phyloP scores from a whole-genome alignment of 1,140 invertebrate genomes.

The Zaprionus camerounensis region DNA sequence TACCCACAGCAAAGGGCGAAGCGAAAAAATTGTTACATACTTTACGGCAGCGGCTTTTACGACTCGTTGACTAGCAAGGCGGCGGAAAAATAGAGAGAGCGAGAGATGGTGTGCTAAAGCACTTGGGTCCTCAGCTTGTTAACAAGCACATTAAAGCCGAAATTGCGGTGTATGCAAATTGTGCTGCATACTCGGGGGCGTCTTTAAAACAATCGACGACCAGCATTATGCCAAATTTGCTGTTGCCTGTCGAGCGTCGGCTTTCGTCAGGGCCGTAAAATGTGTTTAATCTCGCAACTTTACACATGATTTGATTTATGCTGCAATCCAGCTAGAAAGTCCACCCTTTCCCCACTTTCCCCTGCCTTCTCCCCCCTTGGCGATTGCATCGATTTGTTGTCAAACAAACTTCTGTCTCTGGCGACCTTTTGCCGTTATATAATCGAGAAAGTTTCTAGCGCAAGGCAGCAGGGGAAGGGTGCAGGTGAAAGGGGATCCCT shows the following conservation, averaged over 20 bases:
- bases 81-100: not conserved
- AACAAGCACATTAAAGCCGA: conserved; percentile 55
- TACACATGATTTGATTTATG: conserved; percentile 30
- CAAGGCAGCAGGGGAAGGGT: not conserved
- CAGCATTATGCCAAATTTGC: conserved; percentile 20
- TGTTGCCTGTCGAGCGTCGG: not conserved
- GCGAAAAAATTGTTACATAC: conserved; percentile 39
- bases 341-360: not conserved
- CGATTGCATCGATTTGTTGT: conserved; percentile 26
- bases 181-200: conserved; percentile 46
- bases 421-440: conserved; percentile 13
- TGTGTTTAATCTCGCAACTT: conserved; percentile 31
- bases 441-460: conserved; percentile 8
- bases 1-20: conserved; percentile 13
- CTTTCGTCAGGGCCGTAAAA: not conserved
- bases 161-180: conserved; percentile 58
- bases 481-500: not conserved
- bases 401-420: conserved; percentile 13
- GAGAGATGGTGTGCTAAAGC: conserved; percentile 3
- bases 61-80: conserved; percentile 26
- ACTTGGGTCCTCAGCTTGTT: conserved; percentile 25
- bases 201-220: conserved; percentile 28
- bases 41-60: conserved; percentile 20
- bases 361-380: not conserved
- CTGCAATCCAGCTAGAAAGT: conserved; percentile 7